Percentiles rank a stretch among this genome's conserved stretches.
These are phyloP conservation scores for Drosophila asahinai DNA, from an alignment of 1,140 invertebrate genomes.

Conservation along the genomic window DNA sequence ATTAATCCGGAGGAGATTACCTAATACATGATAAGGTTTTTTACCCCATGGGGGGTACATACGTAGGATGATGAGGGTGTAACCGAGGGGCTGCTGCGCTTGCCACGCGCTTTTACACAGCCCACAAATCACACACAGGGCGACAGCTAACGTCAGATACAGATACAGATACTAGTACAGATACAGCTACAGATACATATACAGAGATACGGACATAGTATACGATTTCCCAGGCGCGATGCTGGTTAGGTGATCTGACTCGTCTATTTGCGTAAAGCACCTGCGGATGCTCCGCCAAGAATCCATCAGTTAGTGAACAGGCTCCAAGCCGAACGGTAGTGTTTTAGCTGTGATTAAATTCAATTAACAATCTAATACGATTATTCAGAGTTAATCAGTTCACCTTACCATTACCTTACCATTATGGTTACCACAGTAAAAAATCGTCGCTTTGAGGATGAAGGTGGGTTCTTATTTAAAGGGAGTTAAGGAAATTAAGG, in stretches of 20 bases:
- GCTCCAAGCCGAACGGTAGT: conserved; percentile 55
- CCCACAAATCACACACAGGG: conserved; percentile 31
- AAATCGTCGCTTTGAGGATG: conserved; percentile 72
- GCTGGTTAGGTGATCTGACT: conserved; percentile 44
- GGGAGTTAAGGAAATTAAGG: not conserved
- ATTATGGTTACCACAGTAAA: conserved; percentile 54
- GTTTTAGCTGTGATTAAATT: conserved; percentile 9
- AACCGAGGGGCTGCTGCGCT: conserved; percentile 5
- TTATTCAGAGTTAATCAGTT: not conserved
- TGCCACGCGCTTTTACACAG: conserved; percentile 45
- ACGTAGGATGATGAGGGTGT: not conserved
- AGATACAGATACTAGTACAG: conserved; percentile 11
- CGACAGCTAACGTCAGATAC: conserved; percentile 29
- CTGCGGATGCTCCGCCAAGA: conserved; percentile 53
- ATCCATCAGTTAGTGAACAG: conserved; percentile 71
- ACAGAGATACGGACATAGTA: conserved; percentile 4
- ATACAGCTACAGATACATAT: conserved; percentile 12
- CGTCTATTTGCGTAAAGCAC: conserved; percentile 29
- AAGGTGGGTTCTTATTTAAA: conserved; percentile 45
- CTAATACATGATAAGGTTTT: conserved; percentile 16
- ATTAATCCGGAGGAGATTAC: not conserved
- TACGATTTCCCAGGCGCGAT: conserved; percentile 12
- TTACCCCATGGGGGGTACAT: not conserved
- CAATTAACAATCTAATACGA: not conserved
- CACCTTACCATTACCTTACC: not conserved